phyloP scores from a whole-genome alignment of 2,888 invertebrate species.

The Tetanocera ferruginea region DNA sequence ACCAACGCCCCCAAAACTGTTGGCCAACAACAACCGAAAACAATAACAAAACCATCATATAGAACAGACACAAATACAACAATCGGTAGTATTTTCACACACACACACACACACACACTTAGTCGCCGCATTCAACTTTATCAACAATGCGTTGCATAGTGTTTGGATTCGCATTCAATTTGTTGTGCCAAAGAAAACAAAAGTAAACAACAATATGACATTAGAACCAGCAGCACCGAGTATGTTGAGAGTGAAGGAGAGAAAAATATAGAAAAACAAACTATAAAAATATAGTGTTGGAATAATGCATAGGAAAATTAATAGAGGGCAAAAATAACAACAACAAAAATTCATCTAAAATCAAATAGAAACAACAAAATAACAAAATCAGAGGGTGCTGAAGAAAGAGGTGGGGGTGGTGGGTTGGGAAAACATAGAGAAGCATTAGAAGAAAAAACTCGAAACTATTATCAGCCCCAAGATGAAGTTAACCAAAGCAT shows the following conservation, averaged over 20 bases:
- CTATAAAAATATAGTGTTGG: not conserved
- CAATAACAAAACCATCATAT: not conserved
- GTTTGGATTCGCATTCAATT: slow-evolving; percentile 27
- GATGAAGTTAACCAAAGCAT: not conserved
- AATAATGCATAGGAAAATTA: not conserved
- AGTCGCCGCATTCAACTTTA: slow-evolving; percentile 5
- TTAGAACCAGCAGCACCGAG: not conserved
- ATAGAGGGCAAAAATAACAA: not conserved
- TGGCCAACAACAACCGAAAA: not conserved
- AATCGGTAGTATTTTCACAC: not conserved
- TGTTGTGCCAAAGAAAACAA: slow-evolving; percentile 15
- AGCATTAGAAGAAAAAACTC: not conserved
- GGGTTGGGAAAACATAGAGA: not conserved
- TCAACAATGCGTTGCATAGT: slow-evolving; percentile 13
- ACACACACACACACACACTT: not conserved
- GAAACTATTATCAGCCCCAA: not conserved
- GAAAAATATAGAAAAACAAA: not conserved
- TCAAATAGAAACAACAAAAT: too few species aligned
- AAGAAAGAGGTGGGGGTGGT: not conserved
- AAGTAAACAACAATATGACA: not conserved
- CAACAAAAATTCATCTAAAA: not conserved
- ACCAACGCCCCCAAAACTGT: not conserved
- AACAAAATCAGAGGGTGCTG: too few species aligned
- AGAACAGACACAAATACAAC: not conserved
- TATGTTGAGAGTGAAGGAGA: too few species aligned